A percentile compares a stretch with the other conserved stretches of the same genome.
Conservation (phyloP, 2,888 invertebrate species). For the Branchipolynoe longqiensis region DNA sequence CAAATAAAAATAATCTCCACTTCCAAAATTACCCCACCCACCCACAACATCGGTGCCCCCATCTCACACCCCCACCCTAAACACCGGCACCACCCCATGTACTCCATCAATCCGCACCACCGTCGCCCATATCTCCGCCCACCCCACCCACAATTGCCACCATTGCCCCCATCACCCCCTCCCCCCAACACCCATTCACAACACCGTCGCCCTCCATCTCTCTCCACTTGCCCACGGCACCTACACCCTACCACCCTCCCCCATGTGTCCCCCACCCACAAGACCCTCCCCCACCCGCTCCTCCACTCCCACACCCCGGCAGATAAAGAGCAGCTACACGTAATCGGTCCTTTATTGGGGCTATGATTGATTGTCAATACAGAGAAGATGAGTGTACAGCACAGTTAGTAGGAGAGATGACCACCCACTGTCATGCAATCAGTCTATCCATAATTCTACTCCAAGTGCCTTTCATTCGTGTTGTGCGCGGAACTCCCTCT, state of each 20-base stretch:
- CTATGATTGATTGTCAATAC: slow-evolving; percentile 25
- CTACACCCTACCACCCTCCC: not conserved
- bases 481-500: not conserved
- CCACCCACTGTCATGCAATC: not conserved
- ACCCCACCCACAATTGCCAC: not conserved
- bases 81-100: not conserved
- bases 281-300: not conserved
- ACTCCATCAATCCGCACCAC: not conserved
- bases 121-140: not conserved
- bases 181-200: not conserved
- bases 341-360: not conserved
- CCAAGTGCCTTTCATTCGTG: not conserved
- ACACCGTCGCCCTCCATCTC: no score
- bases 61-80: not conserved
- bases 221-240: not conserved
- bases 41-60: not conserved
- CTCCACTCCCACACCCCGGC: no score
- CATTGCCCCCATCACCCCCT: not conserved
- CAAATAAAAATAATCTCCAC: no score
- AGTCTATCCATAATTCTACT: not conserved
- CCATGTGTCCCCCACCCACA: not conserved
- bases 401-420: not conserved
- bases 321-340: not conserved
- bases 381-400: slow-evolving; percentile 14
- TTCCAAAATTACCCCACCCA: no score